Conservation (phyloP, 2,888 invertebrate genomes). For the Sipha maydis region DNA sequence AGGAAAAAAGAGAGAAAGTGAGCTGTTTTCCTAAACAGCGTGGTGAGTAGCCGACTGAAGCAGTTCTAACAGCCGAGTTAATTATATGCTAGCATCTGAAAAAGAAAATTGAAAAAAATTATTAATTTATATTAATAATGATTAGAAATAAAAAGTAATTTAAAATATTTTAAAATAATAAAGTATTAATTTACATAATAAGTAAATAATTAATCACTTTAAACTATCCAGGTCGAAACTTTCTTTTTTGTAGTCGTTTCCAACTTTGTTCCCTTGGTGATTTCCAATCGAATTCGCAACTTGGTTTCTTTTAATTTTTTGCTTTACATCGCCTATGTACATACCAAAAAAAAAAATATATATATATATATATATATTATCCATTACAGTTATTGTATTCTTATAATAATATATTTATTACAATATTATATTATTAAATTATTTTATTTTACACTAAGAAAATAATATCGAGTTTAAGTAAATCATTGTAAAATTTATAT, state of each 20-base stretch:
- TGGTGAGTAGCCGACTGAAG: constrained; percentile 41
- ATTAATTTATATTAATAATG: neutral
- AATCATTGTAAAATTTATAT: neutral
- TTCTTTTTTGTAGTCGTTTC: constrained; percentile 69
- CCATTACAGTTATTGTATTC: neutral
- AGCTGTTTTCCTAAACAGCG: constrained; percentile 57
- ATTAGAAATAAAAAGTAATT: neutral
- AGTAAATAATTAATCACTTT: constrained; percentile 38
- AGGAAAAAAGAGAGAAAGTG: constrained; percentile 35
- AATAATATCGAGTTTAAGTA: neutral
- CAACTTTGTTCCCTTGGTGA: constrained; percentile 71
- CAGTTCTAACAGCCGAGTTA: constrained; percentile 42
- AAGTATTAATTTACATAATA: neutral
- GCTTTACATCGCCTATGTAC: constrained; percentile 77
- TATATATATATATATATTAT: neutral
- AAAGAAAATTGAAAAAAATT: neutral
- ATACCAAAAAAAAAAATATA: too few relatives aligned
- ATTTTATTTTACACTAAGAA: neutral
- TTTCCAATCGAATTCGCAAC: constrained; percentile 83
- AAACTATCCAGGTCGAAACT: constrained; percentile 49
- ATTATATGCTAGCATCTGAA: constrained; percentile 59
- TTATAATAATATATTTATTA: too few relatives aligned
- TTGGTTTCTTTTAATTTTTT: constrained; percentile 80
- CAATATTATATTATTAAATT: too few relatives aligned
- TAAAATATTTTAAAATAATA: neutral